Base-by-base conservation (phyloP, 2,888 invertebrate genomes). In the Luperina nickerlii region DNA sequence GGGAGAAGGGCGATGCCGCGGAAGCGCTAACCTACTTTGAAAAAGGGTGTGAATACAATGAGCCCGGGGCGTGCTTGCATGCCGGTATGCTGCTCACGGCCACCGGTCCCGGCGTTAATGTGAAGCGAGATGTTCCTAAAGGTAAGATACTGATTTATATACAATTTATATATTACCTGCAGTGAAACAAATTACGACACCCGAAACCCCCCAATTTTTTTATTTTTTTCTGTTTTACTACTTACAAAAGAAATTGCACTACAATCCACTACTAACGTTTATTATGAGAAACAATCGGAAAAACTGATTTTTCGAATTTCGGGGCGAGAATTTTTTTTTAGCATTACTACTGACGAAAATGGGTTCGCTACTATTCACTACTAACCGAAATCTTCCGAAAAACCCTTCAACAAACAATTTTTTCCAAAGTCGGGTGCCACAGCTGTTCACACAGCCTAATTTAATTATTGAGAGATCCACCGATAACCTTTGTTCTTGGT, bases 11-110 rank as follows among this genome's bases (percentile, higher is more conserved):
- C 32, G 97, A 98, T 90, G 93, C 97, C 0, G 93, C 93, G n/a
- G 97, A 97, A 81, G 98, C 98, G 0, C 97, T 98, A 87, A 95
- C 97, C 70, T 98, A 98, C 93, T 98, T 98, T 90, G 97, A 98
- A 79, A 98, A 98, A 92, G 98, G 98, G 0, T 99, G 99, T 93
- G 97, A 98, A 15, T 93, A 98, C 0, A 97, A 97, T 27, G 98
- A 98, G 86, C 95, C 97, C 0, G 97, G 97, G 75, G 97, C 98
- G 0, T 99, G 99, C 92, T 94, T 98, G 68, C 98, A 98, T 91
- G 98, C 98, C 9, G 99, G 98, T 0, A 93, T 98, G 82, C 92
- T 98, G 86, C 95, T 98, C 32, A 97, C 98, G 0, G 97, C 97
- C 0, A 97, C 98, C 1, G 97, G 97, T 38, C 96, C 97, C 27